phyloP scores from a whole-genome alignment of 2,888 invertebrate genomes.

The Linhomoeus sp. region DNA sequence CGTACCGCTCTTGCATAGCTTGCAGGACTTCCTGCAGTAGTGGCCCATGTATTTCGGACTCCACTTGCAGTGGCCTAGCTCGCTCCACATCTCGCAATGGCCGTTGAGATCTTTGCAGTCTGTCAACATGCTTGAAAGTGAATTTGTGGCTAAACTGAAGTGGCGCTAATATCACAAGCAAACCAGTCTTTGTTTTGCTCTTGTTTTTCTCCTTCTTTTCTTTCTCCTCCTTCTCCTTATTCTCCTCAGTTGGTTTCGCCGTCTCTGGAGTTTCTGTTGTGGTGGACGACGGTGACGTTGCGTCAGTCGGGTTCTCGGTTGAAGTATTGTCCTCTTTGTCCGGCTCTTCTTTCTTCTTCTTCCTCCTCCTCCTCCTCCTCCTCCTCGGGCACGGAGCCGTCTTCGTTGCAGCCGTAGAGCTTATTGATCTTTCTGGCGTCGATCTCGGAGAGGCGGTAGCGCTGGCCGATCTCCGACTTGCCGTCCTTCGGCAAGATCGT shows the following conservation, averaged over 20 bases:
- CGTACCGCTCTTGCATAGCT: conserved; percentile 4
- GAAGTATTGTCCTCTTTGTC: too few species aligned
- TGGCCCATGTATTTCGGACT: conserved; percentile 26
- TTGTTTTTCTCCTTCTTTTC: too few species aligned
- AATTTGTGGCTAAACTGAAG: too few species aligned
- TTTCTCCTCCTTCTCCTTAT: too few species aligned
- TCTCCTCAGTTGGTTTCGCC: too few species aligned
- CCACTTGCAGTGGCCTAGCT: conserved; percentile 27
- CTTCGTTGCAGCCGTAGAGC: conserved; percentile 28
- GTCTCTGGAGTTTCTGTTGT: too few species aligned
- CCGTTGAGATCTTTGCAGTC: conserved; percentile 25
- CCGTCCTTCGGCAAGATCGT: conserved; percentile 33
- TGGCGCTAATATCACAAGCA: too few species aligned
- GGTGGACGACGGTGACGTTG: too few species aligned
- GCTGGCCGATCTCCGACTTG: neutral
- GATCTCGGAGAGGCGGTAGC: conserved; percentile 16
- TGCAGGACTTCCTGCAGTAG: conserved; percentile 15
- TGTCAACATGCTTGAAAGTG: conserved; percentile 2
- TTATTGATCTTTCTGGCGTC: conserved; percentile 27
- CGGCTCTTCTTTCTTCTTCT: neutral
- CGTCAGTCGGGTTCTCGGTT: too few species aligned
- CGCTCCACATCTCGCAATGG: conserved; percentile 28
- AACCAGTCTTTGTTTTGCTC: too few species aligned
- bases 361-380: too few species aligned
- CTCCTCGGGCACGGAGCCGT: conserved; percentile 4